Conservation (phyloP, 1,140 invertebrate genomes). For the Geopemphigus sp. region DNA sequence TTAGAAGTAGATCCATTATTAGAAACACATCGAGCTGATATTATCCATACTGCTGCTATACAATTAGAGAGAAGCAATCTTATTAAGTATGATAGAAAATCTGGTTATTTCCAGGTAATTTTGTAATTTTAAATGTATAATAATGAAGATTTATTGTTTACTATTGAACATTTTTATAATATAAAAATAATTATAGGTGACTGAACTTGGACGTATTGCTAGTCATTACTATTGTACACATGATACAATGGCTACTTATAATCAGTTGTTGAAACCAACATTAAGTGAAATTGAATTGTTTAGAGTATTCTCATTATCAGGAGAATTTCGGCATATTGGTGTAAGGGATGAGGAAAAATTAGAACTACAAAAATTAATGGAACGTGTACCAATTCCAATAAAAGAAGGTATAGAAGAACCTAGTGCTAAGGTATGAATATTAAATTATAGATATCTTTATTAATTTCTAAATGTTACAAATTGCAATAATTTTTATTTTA, state of each 20-base stretch:
- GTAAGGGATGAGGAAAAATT: slow-evolving; percentile 98
- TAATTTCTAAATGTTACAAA: background rate
- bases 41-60: slow-evolving; percentile 95
- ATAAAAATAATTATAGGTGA: slow-evolving; percentile 66
- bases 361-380: slow-evolving; percentile 95
- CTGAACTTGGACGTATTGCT: slow-evolving; percentile 94
- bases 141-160: background rate
- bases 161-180: too few relatives aligned
- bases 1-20: slow-evolving; percentile 77
- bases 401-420: slow-evolving; percentile 99
- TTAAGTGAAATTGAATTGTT: slow-evolving; percentile 97
- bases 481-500: background rate
- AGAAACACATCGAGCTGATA: slow-evolving; percentile 87
- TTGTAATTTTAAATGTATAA: background rate
- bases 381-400: slow-evolving; percentile 96
- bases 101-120: slow-evolving; percentile 82
- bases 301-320: slow-evolving; percentile 96
- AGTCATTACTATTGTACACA: slow-evolving; percentile 98
- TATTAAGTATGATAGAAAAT: slow-evolving; percentile 94
- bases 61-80: slow-evolving; percentile 87
- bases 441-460: background rate
- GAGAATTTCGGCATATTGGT: slow-evolving; percentile 88
- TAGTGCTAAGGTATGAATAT: slow-evolving; percentile 74
- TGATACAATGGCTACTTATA: slow-evolving; percentile 95
- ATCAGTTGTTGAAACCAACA: slow-evolving; percentile 93